Conservation (phyloP, 2,113 vertebrate species). For the Candoia aspera region DNA sequence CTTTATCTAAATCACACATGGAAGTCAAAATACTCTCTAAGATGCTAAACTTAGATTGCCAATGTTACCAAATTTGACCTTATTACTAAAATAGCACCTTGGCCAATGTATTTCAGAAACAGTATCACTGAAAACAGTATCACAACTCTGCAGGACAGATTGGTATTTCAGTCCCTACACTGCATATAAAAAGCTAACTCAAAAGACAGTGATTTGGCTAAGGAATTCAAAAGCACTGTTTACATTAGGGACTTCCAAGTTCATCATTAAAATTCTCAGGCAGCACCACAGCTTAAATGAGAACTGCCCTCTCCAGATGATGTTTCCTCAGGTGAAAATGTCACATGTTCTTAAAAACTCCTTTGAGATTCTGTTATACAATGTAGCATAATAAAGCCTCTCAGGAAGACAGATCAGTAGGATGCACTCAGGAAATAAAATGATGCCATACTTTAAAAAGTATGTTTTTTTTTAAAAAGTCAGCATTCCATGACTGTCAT, state of each 20-base stretch:
- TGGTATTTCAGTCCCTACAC: neutral
- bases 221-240: neutral
- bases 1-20: neutral
- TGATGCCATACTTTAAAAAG: too few relatives aligned
- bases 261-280: neutral
- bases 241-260: neutral
- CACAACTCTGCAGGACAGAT: neutral
- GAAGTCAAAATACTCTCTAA: neutral
- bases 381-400: neutral
- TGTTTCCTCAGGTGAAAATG: neutral
- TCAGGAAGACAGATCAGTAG: neutral
- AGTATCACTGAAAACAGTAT: neutral
- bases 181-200: neutral
- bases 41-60: neutral
- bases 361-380: too few relatives aligned
- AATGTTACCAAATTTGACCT: neutral
- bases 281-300: neutral
- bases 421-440: neutral
- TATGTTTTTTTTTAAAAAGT: too few relatives aligned
- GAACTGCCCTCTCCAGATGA: neutral
- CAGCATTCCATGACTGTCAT: too few relatives aligned
- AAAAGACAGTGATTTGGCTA: neutral
- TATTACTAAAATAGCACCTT: neutral
- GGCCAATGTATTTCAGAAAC: neutral
- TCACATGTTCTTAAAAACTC: neutral